A percentile compares a stretch with the other conserved stretches of the same genome.
Evolutionary conservation across 2,888 invertebrate species (phyloP).

Genomic region (Andrena bucephala): DNA sequence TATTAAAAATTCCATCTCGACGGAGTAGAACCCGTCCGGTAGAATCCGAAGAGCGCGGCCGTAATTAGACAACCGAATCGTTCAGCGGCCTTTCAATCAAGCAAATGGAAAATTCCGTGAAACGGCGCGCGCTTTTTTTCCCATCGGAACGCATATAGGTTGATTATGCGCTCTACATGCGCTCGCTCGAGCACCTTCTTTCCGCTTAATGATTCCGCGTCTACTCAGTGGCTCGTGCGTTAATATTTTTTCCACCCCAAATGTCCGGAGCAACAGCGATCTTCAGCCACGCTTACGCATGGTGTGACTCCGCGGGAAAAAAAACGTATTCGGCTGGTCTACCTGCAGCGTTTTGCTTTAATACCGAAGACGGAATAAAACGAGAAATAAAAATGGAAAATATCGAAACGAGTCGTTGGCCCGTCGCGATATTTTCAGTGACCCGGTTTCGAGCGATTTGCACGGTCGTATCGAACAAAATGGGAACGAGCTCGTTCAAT

Average conservation of each 20-base stretch:
- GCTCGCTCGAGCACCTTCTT: slow-evolving; percentile 48
- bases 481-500: slow-evolving; percentile 29
- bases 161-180: slow-evolving; percentile 66
- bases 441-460: slow-evolving; percentile 13
- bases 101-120: slow-evolving; percentile 44
- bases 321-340: neutral
- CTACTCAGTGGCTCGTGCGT: slow-evolving; percentile 45
- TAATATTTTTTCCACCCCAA: slow-evolving; percentile 51
- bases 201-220: slow-evolving; percentile 53
- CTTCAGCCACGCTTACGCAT: slow-evolving; percentile 14
- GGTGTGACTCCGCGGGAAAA: slow-evolving; percentile 14
- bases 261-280: slow-evolving; percentile 23
- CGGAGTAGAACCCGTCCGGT: neutral
- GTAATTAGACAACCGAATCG: slow-evolving; percentile 47
- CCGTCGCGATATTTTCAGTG: slow-evolving; percentile 20
- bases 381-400: neutral
- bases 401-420: neutral
- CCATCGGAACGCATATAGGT: slow-evolving; percentile 58
- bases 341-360: neutral
- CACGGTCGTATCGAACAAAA: slow-evolving; percentile 6
- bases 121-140: slow-evolving; percentile 25
- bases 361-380: slow-evolving; percentile 5
- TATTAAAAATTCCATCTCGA: slow-evolving; percentile 29
- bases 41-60: slow-evolving; percentile 1
- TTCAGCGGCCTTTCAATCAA: slow-evolving; percentile 43